Percentiles rank a stretch among this genome's conserved stretches.
Evolutionary conservation across 2,888 invertebrate genomes (phyloP).

Genomic region (Ochropleura plecta): DNA sequence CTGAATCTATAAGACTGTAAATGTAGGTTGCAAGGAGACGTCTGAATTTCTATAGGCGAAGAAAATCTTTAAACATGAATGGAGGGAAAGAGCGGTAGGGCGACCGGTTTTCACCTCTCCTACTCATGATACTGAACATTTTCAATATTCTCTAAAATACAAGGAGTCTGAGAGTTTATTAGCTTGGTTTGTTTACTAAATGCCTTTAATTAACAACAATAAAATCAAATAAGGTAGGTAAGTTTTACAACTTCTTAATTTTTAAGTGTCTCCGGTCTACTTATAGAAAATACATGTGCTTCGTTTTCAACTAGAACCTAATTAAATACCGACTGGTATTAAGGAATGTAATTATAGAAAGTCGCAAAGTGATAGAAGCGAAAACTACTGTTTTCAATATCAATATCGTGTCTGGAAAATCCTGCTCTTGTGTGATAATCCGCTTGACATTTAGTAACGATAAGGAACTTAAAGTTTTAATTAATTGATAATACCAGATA

Average conservation of each 20-base stretch:
- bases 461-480: conserved; percentile 38
- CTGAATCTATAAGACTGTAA: background rate
- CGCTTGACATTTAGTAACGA: conserved; percentile 13
- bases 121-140: conserved; percentile 18
- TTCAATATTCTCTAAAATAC: conserved; percentile 25
- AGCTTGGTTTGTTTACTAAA: background rate
- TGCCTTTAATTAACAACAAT: background rate
- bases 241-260: background rate
- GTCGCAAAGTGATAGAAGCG: conserved; percentile 25
- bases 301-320: conserved; percentile 34
- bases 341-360: conserved; percentile 53
- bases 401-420: conserved; percentile 29
- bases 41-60: conserved; percentile 31
- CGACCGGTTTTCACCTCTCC: conserved; percentile 45
- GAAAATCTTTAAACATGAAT: conserved; percentile 42
- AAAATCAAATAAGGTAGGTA: background rate
- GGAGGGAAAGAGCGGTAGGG: conserved; percentile 35
- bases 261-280: background rate
- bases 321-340: conserved; percentile 36
- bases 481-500: conserved; percentile 30
- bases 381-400: conserved; percentile 38
- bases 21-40: conserved; percentile 8
- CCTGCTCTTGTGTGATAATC: conserved; percentile 37
- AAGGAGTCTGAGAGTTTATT: background rate
- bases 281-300: conserved; percentile 6